phyloP scores from a whole-genome alignment of 2,797 vertebrate species.

The Oceanodroma leucorhoa region DNA sequence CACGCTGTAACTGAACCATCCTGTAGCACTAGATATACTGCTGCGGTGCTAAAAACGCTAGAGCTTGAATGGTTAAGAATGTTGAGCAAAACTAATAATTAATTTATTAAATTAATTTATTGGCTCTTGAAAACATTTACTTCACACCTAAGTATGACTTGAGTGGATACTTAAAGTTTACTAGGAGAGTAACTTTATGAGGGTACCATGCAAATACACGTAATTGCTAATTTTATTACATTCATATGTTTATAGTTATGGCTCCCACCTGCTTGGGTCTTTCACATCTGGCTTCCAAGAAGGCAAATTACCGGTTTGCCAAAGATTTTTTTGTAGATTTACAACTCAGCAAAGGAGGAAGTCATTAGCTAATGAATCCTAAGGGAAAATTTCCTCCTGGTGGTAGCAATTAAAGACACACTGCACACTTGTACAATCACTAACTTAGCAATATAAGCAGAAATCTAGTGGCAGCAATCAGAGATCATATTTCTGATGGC shows the following conservation, averaged over 20 bases:
- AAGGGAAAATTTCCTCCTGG: not conserved
- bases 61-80: not conserved
- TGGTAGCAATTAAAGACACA: not conserved
- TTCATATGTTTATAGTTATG: not conserved
- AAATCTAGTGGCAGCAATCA: not conserved
- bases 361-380: not conserved
- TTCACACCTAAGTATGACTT: not conserved
- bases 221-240: not conserved
- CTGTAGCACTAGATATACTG: not conserved
- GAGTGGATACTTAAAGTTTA: not conserved
- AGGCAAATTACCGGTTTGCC: not conserved
- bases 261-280: not conserved
- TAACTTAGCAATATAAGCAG: not conserved
- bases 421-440: not conserved
- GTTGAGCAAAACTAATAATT: not conserved
- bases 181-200: not conserved
- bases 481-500: not conserved
- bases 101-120: not conserved
- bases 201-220: not conserved
- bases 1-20: not conserved
- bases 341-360: not conserved
- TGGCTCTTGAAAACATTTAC: not conserved
- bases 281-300: not conserved
- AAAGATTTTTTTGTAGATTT: not conserved
- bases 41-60: not conserved